phyloP scores from a whole-genome alignment of 2,113 vertebrate species.

The Barbus barbus region DNA sequence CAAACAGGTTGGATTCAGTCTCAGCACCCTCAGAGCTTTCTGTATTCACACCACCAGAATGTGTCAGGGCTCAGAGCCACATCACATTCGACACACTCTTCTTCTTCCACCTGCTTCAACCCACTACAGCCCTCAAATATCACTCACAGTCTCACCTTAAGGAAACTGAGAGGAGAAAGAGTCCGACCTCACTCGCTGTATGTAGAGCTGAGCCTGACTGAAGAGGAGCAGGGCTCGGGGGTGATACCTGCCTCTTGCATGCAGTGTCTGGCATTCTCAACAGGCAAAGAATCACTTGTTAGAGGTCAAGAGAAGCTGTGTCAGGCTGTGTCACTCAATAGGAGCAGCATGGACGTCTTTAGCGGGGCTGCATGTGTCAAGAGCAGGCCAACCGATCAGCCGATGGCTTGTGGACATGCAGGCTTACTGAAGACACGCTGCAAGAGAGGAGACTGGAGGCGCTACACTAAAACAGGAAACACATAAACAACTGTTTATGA shows the following conservation, averaged over 20 bases:
- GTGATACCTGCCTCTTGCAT: too few relatives aligned
- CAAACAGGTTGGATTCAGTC: constrained; percentile 38
- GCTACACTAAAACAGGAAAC: constrained; percentile 70
- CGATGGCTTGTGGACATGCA: constrained; percentile 74
- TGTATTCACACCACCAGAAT: constrained; percentile 51
- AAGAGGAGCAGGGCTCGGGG: constrained; percentile 28
- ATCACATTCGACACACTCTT: constrained; percentile 34
- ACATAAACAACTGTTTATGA: too few relatives aligned
- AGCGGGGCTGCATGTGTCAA: constrained; percentile 59
- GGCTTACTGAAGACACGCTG: constrained; percentile 75
- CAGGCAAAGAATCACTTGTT: constrained; percentile 62
- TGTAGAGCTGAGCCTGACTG: constrained; percentile 51
- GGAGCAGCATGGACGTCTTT: constrained; percentile 41
- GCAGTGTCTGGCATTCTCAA: constrained; percentile 15
- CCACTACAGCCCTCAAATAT: constrained; percentile 74
- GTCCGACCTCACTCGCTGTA: constrained; percentile 70
- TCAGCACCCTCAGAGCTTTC: constrained; percentile 53
- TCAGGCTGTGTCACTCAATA: constrained; percentile 27
- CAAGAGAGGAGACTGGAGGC: constrained; percentile 81
- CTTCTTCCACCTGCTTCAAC: constrained; percentile 37
- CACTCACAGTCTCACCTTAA: constrained; percentile 67
- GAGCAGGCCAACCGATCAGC: constrained; percentile 72
- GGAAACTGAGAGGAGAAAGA: constrained; percentile 74
- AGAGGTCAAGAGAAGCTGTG: constrained; percentile 61
- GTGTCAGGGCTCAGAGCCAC: constrained; percentile 1